phyloP scores from a whole-genome alignment of 2,113 vertebrate genomes.

The Propithecus coquereli region DNA sequence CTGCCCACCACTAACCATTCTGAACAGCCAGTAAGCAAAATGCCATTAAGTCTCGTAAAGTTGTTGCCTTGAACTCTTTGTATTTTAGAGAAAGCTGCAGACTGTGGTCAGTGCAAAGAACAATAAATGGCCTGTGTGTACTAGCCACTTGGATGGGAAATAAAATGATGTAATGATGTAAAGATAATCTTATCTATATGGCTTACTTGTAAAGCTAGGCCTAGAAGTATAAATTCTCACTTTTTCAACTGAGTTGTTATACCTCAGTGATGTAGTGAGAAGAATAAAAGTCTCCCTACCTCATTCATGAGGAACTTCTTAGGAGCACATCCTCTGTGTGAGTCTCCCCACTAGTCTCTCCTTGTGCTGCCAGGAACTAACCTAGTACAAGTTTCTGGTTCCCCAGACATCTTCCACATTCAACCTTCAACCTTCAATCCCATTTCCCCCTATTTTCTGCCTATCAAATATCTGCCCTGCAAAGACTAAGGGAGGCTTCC shows the following conservation, averaged over 20 bases:
- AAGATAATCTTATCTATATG: not conserved
- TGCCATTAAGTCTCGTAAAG: not conserved
- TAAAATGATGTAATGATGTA: not conserved
- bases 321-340: fast-evolving
- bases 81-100: not conserved
- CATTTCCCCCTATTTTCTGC: not conserved
- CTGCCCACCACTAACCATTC: not conserved
- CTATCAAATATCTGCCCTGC: fast-evolving
- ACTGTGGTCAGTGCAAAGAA: not conserved
- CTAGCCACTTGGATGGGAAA: not conserved
- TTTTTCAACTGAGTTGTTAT: not conserved
- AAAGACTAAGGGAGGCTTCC: not conserved
- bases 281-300: not conserved
- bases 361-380: not conserved
- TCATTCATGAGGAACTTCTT: not conserved
- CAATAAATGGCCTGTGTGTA: not conserved
- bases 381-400: not conserved
- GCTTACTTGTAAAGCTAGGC: not conserved
- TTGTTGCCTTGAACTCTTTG: not conserved
- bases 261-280: not conserved
- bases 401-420: not conserved
- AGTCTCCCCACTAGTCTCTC: not conserved
- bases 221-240: not conserved
- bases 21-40: not conserved
- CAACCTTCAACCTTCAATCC: fast-evolving